phyloP scores from a whole-genome alignment of 1,140 invertebrate genomes.

The Drosophila kohkoa region DNA sequence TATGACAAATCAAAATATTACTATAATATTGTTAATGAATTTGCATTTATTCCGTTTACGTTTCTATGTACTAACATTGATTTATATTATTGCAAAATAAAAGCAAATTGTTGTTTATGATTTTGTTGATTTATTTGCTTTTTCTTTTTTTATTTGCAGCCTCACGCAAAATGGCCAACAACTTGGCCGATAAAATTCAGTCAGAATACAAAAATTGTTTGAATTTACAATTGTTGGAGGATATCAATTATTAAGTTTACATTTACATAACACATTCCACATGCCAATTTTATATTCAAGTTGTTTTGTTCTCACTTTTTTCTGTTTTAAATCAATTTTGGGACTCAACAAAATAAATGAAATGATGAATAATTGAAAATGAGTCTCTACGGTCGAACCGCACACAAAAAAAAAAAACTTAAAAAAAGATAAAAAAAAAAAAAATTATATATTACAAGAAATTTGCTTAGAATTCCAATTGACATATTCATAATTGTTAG shows the following conservation, averaged over 20 bases:
- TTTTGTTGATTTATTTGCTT: slow-evolving; percentile 21
- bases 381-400: slow-evolving; percentile 80
- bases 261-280: slow-evolving; percentile 8
- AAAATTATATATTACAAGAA: slow-evolving; percentile 42
- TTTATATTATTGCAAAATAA: slow-evolving; percentile 19
- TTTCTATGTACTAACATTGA: slow-evolving; percentile 21
- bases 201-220: slow-evolving; percentile 36
- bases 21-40: slow-evolving; percentile 28
- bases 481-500: slow-evolving; percentile 73
- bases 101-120: slow-evolving; percentile 23
- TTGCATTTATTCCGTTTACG: slow-evolving; percentile 15
- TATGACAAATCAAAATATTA: slow-evolving; percentile 35
- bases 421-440: background rate
- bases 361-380: slow-evolving; percentile 37
- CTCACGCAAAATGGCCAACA: slow-evolving; percentile 62
- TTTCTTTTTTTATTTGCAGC: slow-evolving; percentile 63
- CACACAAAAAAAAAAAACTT: slow-evolving; percentile 50
- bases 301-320: slow-evolving; percentile 18
- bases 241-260: slow-evolving; percentile 18
- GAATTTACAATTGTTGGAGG: slow-evolving; percentile 54
- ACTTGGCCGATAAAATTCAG: slow-evolving; percentile 59
- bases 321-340: slow-evolving; percentile 76
- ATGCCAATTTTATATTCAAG: slow-evolving; percentile 4
- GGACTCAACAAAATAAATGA: slow-evolving; percentile 43
- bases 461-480: slow-evolving; percentile 46